A percentile compares a stretch with the other conserved stretches of the same genome.
phyloP scores from a whole-genome alignment of 2,797 vertebrate genomes.

The Muraenolepis orangiensis region DNA sequence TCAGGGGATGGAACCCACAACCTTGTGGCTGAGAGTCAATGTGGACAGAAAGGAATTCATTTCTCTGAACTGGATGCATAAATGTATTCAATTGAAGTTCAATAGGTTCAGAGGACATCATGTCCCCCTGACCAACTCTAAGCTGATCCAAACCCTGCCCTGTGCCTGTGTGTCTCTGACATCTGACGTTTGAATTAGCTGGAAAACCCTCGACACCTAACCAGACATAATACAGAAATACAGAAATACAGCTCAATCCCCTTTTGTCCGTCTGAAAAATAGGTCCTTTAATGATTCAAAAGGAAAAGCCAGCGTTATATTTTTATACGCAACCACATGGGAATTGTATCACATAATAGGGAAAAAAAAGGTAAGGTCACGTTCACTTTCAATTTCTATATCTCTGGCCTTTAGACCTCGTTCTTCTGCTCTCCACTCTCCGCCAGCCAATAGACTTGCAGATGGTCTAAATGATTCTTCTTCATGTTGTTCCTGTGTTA shows the following conservation, averaged over 20 bases:
- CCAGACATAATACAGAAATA: too few relatives aligned
- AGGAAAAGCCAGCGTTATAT: neutral
- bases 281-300: constrained; percentile 30
- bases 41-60: too few relatives aligned
- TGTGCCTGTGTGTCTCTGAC: too few relatives aligned
- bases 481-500: too few relatives aligned
- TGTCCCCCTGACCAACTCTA: too few relatives aligned
- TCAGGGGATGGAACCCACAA: neutral
- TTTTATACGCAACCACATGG: constrained; percentile 9
- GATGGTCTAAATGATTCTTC: neutral
- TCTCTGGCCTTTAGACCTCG: constrained; percentile 5
- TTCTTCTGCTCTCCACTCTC: neutral
- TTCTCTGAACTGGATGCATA: too few relatives aligned
- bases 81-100: too few relatives aligned
- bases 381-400: constrained; percentile 9
- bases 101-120: too few relatives aligned
- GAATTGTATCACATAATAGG: constrained; percentile 19
- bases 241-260: too few relatives aligned
- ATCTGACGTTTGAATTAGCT: too few relatives aligned
- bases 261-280: constrained; percentile 1
- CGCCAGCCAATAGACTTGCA: constrained; percentile 12
- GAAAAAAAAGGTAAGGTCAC: neutral
- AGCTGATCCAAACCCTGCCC: too few relatives aligned
- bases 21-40: too few relatives aligned
- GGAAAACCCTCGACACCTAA: constrained; percentile 36